A percentile compares a stretch with the other conserved stretches of the same genome.
Conservation (phyloP, 2,797 vertebrate species). For the Scolopax bukidnonensis region DNA sequence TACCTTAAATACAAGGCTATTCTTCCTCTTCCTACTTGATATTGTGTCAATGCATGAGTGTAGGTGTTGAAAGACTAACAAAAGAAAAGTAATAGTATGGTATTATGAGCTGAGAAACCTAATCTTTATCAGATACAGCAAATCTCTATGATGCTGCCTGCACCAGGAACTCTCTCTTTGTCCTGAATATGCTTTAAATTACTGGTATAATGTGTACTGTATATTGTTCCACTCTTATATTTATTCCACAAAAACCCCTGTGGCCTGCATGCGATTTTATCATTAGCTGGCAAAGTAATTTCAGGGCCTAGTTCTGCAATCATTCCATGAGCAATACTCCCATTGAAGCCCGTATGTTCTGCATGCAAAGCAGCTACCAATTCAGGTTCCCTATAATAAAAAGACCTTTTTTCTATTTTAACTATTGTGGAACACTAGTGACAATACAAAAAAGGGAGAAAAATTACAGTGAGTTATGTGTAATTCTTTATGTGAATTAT, state of each 20-base stretch:
- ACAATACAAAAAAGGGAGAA: constrained; percentile 46
- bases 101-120: constrained; percentile 69
- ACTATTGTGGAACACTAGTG: constrained; percentile 41
- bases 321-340: constrained; percentile 56
- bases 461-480: constrained; percentile 35
- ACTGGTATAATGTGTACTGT: constrained; percentile 70
- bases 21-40: constrained; percentile 73
- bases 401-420: constrained; percentile 48
- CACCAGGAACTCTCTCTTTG: constrained; percentile 68
- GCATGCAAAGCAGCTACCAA: constrained; percentile 67
- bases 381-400: constrained; percentile 52
- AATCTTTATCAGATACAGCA: constrained; percentile 74
- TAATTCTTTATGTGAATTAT: constrained; percentile 3
- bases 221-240: constrained; percentile 69
- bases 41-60: constrained; percentile 71
- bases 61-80: constrained; percentile 73
- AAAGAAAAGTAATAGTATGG: constrained; percentile 72
- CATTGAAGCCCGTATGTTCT: constrained; percentile 40
- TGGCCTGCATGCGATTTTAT: constrained; percentile 65
- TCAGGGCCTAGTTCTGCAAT: constrained; percentile 65
- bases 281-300: constrained; percentile 73
- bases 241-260: constrained; percentile 74
- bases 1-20: constrained; percentile 68
- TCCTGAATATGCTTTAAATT: constrained; percentile 73
- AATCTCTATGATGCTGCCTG: constrained; percentile 72